Conservation (phyloP, 2,113 vertebrate genomes). For the Megaleporinus macrocephalus region DNA sequence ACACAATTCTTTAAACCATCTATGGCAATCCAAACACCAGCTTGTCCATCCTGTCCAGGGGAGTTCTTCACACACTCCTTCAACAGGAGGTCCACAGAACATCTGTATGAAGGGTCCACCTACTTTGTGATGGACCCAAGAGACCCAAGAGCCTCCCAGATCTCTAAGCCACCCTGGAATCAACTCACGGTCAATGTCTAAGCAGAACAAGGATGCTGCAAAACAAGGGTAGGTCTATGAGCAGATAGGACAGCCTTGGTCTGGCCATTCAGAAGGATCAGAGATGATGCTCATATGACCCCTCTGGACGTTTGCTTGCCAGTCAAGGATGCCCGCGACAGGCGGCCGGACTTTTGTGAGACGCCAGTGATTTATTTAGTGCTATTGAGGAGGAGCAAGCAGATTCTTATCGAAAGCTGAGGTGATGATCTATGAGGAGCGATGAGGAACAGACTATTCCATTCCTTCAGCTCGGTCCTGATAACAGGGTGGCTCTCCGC, state of each 20-base stretch:
- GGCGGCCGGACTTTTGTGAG: not conserved
- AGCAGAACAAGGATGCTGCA: not conserved
- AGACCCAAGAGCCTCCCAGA: not conserved
- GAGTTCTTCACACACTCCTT: too few relatives aligned
- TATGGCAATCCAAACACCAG: not conserved
- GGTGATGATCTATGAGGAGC: constrained; percentile 67
- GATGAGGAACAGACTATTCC: constrained; percentile 58
- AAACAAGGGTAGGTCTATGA: not conserved
- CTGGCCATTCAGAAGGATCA: not conserved
- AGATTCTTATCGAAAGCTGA: constrained; percentile 71
- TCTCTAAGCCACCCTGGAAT: not conserved
- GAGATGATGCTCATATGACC: not conserved
- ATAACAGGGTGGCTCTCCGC: constrained; percentile 51
- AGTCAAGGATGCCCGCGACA: constrained; percentile 23
- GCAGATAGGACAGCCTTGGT: not conserved
- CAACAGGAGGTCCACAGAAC: not conserved
- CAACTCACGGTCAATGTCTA: not conserved
- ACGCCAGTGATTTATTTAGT: constrained; percentile 58
- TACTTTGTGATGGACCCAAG: not conserved
- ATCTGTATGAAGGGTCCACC: not conserved
- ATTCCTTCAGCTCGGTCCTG: constrained; percentile 25
- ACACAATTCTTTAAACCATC: not conserved
- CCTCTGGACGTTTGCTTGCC: not conserved
- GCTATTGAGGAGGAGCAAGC: constrained; percentile 64
- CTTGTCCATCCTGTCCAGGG: not conserved